Percentiles rank a stretch among this genome's conserved stretches.
Conservation (phyloP, 1,140 invertebrate genomes). For the Lithobius niger region DNA sequence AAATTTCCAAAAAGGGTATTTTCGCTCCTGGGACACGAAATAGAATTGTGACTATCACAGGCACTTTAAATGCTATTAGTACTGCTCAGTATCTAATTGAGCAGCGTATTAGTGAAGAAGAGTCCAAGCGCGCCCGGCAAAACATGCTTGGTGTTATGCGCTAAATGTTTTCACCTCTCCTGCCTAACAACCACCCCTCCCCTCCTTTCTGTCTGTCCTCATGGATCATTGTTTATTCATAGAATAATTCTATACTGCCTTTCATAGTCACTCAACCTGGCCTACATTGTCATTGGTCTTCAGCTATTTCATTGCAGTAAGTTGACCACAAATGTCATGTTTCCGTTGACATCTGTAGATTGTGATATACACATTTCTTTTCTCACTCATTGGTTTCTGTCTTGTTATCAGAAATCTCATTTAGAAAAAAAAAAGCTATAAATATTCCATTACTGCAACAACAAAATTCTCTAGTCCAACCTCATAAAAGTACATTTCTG, state of each 20-base stretch:
- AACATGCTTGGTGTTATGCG: conserved; percentile 33
- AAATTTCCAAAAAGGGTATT: conserved; percentile 96
- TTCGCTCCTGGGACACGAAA: conserved; percentile 92
- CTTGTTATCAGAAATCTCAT: no score
- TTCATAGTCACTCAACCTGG: not conserved
- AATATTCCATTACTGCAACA: no score
- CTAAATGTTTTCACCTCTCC: conserved; percentile 7
- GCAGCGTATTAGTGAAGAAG: conserved; percentile 88
- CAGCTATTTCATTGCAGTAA: no score
- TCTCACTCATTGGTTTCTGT: no score
- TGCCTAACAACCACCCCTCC: not conserved
- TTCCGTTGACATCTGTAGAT: no score
- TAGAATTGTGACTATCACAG: conserved; percentile 90
- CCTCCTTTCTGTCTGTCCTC: not conserved
- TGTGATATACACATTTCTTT: no score
- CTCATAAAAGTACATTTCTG: not conserved
- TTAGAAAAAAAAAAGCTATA: no score
- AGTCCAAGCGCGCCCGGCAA: conserved; percentile 79
- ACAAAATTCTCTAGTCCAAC: conserved; percentile 2
- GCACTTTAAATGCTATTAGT: conserved; percentile 67
- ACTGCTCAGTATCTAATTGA: conserved; percentile 89
- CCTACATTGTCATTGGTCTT: no score
- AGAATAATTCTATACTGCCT: not conserved
- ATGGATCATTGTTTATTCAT: not conserved
- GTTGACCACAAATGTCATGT: no score